phyloP scores from a whole-genome alignment of 2,113 vertebrate genomes.

The Anoura caudifer region DNA sequence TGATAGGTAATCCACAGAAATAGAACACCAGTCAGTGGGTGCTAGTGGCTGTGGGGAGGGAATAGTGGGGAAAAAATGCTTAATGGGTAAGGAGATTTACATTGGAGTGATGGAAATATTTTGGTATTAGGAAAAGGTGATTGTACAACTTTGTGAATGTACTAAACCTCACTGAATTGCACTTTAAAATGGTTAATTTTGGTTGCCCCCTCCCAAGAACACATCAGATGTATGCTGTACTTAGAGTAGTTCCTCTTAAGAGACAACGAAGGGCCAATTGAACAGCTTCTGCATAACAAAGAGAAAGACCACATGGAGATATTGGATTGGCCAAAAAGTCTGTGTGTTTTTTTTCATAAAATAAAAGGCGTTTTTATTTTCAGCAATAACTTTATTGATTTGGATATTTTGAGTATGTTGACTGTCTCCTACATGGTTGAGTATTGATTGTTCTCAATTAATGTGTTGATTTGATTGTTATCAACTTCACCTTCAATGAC shows the following conservation, averaged over 20 bases:
- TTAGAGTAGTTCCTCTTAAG: background rate
- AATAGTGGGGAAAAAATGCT: background rate
- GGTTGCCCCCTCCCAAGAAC: background rate
- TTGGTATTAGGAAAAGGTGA: background rate
- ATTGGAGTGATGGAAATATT: background rate
- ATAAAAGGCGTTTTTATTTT: too few relatives aligned
- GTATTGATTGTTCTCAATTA: too few relatives aligned
- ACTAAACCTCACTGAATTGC: background rate
- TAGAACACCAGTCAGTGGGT: background rate
- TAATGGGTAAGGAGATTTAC: background rate
- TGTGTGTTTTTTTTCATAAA: too few relatives aligned
- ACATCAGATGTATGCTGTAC: background rate
- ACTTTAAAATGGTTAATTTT: background rate
- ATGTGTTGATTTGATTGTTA: too few relatives aligned
- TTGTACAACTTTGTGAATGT: background rate
- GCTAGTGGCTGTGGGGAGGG: background rate
- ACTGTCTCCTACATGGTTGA: too few relatives aligned
- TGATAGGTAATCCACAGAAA: background rate
- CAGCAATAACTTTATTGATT: too few relatives aligned
- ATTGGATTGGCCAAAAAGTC: too few relatives aligned
- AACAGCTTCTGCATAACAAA: background rate
- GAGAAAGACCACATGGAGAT: background rate
- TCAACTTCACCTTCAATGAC: too few relatives aligned
- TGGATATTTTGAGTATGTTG: too few relatives aligned
- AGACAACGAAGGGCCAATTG: background rate